phyloP scores from a whole-genome alignment of 2,888 invertebrate genomes.

The Pachymerium ferrugineum region DNA sequence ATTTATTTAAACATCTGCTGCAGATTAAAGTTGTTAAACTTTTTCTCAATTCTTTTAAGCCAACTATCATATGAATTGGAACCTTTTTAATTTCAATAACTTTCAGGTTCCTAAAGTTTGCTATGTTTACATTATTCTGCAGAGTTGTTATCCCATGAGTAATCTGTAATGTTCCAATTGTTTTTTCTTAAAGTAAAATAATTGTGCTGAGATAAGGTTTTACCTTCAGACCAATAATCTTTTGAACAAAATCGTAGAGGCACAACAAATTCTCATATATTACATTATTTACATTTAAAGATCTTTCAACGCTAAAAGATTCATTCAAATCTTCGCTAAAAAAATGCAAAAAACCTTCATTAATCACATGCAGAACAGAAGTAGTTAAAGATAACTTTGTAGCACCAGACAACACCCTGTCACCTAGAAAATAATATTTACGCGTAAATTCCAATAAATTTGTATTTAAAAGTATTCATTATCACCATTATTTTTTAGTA shows the following conservation, averaged over 20 bases:
- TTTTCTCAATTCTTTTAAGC: background rate
- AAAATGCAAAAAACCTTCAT: background rate
- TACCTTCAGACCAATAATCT: background rate
- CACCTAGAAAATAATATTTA: background rate
- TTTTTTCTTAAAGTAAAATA: background rate
- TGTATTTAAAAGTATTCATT: background rate
- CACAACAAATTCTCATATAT: background rate
- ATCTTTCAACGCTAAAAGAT: background rate
- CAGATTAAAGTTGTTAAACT: background rate
- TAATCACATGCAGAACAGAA: background rate
- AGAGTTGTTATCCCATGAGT: background rate
- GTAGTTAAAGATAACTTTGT: constrained; percentile 14
- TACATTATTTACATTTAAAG: background rate
- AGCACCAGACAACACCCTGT: background rate
- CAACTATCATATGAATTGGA: constrained; percentile 2
- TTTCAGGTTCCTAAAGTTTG: background rate
- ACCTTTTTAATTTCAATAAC: constrained; percentile 18
- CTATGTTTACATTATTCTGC: background rate
- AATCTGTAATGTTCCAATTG: background rate
- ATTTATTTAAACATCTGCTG: constrained; percentile 5
- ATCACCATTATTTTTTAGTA: constrained; percentile 23
- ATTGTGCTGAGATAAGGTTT: background rate
- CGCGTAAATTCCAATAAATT: background rate
- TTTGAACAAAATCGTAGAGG: constrained; percentile 21
- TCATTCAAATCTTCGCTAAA: background rate